These are phyloP conservation scores for Tiliacea citrago DNA, from an alignment of 2,888 invertebrate species.

Conservation along the genomic window DNA sequence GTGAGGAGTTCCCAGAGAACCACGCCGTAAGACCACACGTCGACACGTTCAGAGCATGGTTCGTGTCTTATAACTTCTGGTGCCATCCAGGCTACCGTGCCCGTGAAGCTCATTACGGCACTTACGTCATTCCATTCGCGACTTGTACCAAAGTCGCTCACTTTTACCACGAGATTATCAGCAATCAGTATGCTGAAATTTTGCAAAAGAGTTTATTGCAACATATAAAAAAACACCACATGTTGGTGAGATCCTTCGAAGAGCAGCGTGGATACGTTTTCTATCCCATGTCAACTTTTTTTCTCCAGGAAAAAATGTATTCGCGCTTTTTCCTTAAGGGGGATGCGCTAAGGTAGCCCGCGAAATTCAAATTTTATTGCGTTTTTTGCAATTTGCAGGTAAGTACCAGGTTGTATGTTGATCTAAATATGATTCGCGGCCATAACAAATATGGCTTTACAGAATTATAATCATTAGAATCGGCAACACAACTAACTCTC, in stretches of 20 bases:
- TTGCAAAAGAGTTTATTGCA: not conserved
- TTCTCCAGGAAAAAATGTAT: not conserved
- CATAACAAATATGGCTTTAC: too few species aligned
- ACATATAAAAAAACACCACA: not conserved
- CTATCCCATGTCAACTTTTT: too few species aligned
- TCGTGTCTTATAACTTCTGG: conserved; percentile 99
- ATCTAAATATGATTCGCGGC: too few species aligned
- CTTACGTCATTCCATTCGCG: conserved; percentile 98
- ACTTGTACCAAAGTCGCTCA: conserved; percentile 99
- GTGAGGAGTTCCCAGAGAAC: conserved; percentile 99
- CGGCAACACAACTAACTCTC: too few species aligned
- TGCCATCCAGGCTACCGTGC: conserved; percentile 99
- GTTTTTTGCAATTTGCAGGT: too few species aligned
- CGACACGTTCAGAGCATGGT: conserved; percentile 99
- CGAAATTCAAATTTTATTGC: too few species aligned
- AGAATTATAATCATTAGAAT: too few species aligned
- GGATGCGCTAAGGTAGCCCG: too few species aligned
- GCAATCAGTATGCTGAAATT: conserved; percentile 95
- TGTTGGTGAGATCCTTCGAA: not conserved
- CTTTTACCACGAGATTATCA: conserved; percentile 95
- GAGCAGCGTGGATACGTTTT: not conserved
- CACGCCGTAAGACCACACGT: conserved; percentile 99
- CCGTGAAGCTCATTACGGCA: conserved; percentile 99
- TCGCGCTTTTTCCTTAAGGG: not conserved
- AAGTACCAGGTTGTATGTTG: too few species aligned